These are phyloP conservation scores for Manduca sexta DNA, from an alignment of 1,140 invertebrate species.

Conservation along the genomic window DNA sequence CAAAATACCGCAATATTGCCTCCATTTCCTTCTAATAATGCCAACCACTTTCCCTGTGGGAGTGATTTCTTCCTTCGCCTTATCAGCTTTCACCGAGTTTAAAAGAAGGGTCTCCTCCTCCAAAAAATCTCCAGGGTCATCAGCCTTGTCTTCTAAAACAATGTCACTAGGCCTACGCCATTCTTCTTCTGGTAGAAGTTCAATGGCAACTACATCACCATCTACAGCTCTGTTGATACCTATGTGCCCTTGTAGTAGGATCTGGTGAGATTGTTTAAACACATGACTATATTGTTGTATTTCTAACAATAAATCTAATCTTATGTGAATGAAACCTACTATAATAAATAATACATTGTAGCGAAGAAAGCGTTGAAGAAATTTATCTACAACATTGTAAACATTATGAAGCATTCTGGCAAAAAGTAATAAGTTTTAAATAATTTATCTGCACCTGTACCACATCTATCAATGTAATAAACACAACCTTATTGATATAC, in stretches of 20 bases:
- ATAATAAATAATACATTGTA: too few species aligned
- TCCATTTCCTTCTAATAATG: slow-evolving; percentile 96
- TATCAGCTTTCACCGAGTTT: slow-evolving; percentile 33
- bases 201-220: slow-evolving; percentile 94
- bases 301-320: too few species aligned
- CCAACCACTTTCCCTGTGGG: slow-evolving; percentile 94
- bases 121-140: slow-evolving; percentile 77
- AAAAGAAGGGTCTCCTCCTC: slow-evolving; percentile 77
- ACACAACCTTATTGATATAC: too few species aligned
- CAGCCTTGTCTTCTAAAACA: slow-evolving; percentile 87
- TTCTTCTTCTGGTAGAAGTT: slow-evolving; percentile 91
- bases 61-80: slow-evolving; percentile 59
- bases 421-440: background rate
- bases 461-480: too few species aligned
- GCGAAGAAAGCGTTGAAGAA: too few species aligned
- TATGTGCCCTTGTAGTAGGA: slow-evolving; percentile 91
- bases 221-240: slow-evolving; percentile 96
- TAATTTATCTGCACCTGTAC: too few species aligned
- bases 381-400: too few species aligned
- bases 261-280: too few species aligned
- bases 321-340: too few species aligned
- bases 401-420: too few species aligned
- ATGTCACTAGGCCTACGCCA: slow-evolving; percentile 93
- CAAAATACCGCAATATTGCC: slow-evolving; percentile 97
- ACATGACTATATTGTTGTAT: too few species aligned